Base-by-base conservation (phyloP, 2,888 invertebrate species). In the Scelioninae gen. 1 region DNA sequence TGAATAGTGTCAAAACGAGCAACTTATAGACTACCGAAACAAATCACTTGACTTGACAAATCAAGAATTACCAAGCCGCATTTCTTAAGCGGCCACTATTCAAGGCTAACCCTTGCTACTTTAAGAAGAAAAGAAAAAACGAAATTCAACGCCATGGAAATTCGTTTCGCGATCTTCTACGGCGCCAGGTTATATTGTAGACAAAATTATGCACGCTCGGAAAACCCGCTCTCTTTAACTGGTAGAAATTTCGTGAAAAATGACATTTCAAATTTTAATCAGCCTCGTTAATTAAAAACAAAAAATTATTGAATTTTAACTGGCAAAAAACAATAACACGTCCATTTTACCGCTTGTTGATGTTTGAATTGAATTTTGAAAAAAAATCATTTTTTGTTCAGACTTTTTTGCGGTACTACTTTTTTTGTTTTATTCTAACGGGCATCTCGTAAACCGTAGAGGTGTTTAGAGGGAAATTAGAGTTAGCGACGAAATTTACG, bases 151-250 rank as follows among this genome's bases (percentile, higher is more conserved):
- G 68, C 60, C 68, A 45, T 34, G 60, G 55, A 77, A 68, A 60
- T 51, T 68, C 51, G 68, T 68, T 47, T 65, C 45, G 56, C 47
- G 56, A 56, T 55, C 47, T 75, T 9, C 16, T 23, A 40, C 29
- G 76, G 68, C 68, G 68, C 58, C 75, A 3, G 34, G 0, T 13
- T 32, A 40, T 15, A 13, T 45, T n/a, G n/a, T n/a, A 9, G 32
- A 13, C 23, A 3, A 47, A 76, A 77, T 77, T 77, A 77, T 62
- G 34, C 23, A 68, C 76, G 68, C 62, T 58, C 31, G 62, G 62
- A 51, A 55, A 62, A 72, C 13, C n/a, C 13, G 53, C 4, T 40
- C 47, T 74, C n/a, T 23, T 43, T 72, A 62, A 31, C 43, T 32
- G 43, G 32, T 7, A 43, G 43, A 38, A 38, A 43, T 32, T 53